Evolutionary conservation across 2,797 vertebrate species (phyloP).

Genomic region (Sebastes melanostomus): DNA sequence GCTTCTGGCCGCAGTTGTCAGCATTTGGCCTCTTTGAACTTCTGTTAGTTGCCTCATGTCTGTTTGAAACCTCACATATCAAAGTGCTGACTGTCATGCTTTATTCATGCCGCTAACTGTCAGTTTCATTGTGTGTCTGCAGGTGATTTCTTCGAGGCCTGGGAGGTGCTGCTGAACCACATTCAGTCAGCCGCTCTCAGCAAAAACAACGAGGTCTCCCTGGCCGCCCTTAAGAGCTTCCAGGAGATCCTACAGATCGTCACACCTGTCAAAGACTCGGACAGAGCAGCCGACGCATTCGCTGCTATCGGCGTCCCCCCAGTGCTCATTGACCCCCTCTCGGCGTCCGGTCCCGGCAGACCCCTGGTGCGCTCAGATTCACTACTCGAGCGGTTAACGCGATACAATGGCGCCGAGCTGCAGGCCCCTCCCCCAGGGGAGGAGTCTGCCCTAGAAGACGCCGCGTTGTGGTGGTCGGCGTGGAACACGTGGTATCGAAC

Average conservation of each 20-base stretch:
- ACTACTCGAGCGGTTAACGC: constrained; percentile 90
- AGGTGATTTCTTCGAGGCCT: constrained; percentile 98
- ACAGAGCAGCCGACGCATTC: constrained; percentile 89
- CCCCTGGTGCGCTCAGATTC: constrained; percentile 93
- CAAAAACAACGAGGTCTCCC: constrained; percentile 98
- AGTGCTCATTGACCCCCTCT: constrained; percentile 89
- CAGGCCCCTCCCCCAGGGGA: constrained; percentile 85
- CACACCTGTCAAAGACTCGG: constrained; percentile 90
- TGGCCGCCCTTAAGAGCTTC: constrained; percentile 98
- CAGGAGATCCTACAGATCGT: constrained; percentile 98
- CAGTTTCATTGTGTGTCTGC: constrained; percentile 9
- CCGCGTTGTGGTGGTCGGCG: constrained; percentile 97
- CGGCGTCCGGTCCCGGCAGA: constrained; percentile 88
- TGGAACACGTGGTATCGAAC: constrained; percentile 98
- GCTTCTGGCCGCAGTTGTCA: background rate
- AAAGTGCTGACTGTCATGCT: background rate
- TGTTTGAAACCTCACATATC: background rate
- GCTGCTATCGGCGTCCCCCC: constrained; percentile 91
- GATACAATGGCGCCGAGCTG: constrained; percentile 84
- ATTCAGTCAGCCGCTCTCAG: constrained; percentile 98
- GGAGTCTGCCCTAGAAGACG: constrained; percentile 88
- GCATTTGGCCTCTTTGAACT: background rate
- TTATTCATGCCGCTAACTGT: background rate
- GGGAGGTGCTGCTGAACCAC: constrained; percentile 98
- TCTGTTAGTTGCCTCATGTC: background rate